Percentiles rank a stretch among this genome's conserved stretches.
These are phyloP conservation scores for Anser brachyrhynchus DNA, from an alignment of 2,113 vertebrate genomes.

Conservation along the genomic window DNA sequence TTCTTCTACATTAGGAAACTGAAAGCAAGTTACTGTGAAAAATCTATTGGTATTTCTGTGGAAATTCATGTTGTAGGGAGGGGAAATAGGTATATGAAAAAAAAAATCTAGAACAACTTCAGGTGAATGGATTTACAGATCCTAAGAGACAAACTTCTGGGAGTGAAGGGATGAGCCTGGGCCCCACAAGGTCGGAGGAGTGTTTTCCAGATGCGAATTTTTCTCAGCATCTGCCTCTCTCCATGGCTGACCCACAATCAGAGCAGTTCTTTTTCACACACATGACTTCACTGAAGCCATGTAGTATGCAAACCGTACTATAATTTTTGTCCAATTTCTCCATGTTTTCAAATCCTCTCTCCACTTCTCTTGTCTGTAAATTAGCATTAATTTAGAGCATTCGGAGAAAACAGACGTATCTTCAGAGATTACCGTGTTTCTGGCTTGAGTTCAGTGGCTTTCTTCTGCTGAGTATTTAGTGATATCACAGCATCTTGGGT, in stretches of 20 bases:
- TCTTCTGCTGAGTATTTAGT: background rate
- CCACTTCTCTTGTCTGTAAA: background rate
- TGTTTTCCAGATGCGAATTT: background rate
- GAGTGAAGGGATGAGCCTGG: background rate
- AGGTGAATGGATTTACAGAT: background rate
- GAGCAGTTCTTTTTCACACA: background rate
- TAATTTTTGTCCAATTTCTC: background rate
- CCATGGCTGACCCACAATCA: fast-evolving
- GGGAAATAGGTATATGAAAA: background rate
- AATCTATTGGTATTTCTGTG: background rate
- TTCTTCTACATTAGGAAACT: background rate
- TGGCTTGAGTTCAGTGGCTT: background rate
- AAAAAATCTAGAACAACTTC: background rate
- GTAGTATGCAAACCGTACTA: no score
- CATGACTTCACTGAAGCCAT: background rate
- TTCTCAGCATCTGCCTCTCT: background rate
- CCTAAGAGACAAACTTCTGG: background rate
- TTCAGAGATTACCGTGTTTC: background rate
- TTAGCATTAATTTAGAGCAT: background rate
- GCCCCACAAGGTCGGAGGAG: background rate
- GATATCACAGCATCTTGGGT: background rate
- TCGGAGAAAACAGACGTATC: background rate
- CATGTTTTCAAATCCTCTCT: background rate
- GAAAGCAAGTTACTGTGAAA: background rate
- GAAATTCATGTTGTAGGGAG: background rate